Conservation (phyloP, 1,140 invertebrate genomes). For the Steinernema feltiae region DNA sequence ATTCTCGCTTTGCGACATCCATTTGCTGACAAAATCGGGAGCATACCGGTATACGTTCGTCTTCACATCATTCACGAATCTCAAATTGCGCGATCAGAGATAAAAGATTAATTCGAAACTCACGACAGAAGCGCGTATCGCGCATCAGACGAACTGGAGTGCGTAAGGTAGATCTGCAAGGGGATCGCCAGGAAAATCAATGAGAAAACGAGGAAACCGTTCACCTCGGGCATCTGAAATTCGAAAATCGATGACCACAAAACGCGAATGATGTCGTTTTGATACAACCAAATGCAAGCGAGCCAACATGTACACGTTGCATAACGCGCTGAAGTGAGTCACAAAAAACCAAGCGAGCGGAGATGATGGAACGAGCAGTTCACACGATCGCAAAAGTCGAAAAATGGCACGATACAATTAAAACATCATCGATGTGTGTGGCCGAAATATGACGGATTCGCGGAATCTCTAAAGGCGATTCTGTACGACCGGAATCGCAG, state of each 20-base stretch:
- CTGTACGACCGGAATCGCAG: too few relatives aligned
- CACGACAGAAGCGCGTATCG: neutral
- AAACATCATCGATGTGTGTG: too few relatives aligned
- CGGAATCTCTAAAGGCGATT: too few relatives aligned
- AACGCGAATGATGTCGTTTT: too few relatives aligned
- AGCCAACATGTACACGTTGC: neutral
- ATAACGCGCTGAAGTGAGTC: neutral
- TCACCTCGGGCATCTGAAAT: conserved; percentile 8
- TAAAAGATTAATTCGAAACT: neutral
- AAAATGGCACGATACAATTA: too few relatives aligned
- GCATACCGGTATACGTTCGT: neutral
- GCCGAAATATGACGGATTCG: too few relatives aligned
- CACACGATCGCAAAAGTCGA: too few relatives aligned
- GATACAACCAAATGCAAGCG: neutral
- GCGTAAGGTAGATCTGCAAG: neutral
- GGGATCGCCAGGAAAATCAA: neutral
- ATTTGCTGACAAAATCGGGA: neutral
- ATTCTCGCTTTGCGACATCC: neutral
- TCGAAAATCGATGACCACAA: too few relatives aligned
- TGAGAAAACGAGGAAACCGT: neutral
- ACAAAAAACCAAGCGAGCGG: too few relatives aligned
- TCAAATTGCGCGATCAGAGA: neutral
- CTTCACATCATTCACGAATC: neutral
- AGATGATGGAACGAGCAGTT: too few relatives aligned
- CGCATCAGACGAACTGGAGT: neutral